Evolutionary conservation across 2,888 invertebrate genomes (phyloP).

Genomic region (Oscheius sp.): DNA sequence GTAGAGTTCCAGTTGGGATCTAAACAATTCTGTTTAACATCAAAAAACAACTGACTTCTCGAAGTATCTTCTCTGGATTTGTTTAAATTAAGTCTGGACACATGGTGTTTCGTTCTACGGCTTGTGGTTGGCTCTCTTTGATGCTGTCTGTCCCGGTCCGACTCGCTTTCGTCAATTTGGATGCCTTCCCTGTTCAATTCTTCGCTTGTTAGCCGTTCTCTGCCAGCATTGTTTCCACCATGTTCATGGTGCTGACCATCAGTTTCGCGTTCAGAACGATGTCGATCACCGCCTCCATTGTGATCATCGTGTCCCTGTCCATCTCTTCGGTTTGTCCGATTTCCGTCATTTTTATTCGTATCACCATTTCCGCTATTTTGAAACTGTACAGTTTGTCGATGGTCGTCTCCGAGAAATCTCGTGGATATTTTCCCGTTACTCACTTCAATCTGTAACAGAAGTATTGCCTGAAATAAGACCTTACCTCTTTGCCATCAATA

Average conservation of each 20-base stretch:
- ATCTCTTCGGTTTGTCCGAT: neutral
- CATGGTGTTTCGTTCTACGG: constrained; percentile 1
- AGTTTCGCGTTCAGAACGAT: neutral
- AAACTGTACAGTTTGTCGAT: constrained; percentile 18
- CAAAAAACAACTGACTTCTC: neutral
- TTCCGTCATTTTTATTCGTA: neutral
- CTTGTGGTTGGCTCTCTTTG: constrained; percentile 8
- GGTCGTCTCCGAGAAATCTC: constrained; percentile 1
- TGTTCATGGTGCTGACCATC: neutral
- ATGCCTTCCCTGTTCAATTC: constrained; percentile 21
- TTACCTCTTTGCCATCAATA: constrained; percentile 30
- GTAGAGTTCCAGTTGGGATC: constrained; percentile 10
- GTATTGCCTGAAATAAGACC: neutral
- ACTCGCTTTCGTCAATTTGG: constrained; percentile 5
- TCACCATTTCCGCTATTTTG: constrained; percentile 7
- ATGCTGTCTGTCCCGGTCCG: constrained; percentile 6
- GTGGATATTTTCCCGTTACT: constrained; percentile 33
- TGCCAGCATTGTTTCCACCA: neutral
- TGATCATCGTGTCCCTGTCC: constrained; percentile 18
- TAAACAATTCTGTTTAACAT: neutral
- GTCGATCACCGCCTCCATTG: neutral
- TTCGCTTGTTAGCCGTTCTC: constrained; percentile 22
- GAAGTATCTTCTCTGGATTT: neutral
- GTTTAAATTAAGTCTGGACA: neutral
- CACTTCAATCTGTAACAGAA: constrained; percentile 29